These are phyloP conservation scores for Neotragus moschatus DNA, from an alignment of 2,113 vertebrate genomes.

Conservation along the genomic window DNA sequence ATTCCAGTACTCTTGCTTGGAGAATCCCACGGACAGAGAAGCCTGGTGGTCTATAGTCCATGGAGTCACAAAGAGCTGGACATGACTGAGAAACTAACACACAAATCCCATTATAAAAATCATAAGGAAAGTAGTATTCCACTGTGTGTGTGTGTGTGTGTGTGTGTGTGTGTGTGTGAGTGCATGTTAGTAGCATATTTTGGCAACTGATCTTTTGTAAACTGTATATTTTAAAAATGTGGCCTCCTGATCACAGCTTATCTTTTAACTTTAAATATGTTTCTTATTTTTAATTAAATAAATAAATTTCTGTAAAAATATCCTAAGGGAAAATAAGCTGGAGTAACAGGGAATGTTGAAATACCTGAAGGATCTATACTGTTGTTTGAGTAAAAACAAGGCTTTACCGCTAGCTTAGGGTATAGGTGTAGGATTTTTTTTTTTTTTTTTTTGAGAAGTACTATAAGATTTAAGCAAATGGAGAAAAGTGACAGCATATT, in stretches of 20 bases:
- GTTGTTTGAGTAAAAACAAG: not conserved
- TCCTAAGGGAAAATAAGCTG: not conserved
- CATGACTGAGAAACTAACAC: not conserved
- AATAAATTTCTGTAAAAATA: not conserved
- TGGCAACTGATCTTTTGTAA: not conserved
- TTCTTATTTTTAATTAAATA: not conserved
- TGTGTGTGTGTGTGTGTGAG: not conserved
- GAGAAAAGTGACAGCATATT: slow-evolving; percentile 25
- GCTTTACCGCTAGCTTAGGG: not conserved
- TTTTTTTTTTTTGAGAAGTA: not conserved
- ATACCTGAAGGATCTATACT: not conserved
- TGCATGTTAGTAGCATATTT: not conserved
- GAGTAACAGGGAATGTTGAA: not conserved
- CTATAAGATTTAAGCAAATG: not conserved
- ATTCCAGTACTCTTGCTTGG: not conserved
- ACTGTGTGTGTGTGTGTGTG: not conserved
- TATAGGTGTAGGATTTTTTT: not conserved
- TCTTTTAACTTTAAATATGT: not conserved
- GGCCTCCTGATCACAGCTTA: not conserved
- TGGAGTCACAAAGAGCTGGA: not conserved
- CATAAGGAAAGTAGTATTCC: not conserved
- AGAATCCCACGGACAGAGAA: not conserved
- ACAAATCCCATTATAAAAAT: not conserved
- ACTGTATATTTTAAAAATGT: not conserved
- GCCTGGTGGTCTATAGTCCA: not conserved